A percentile compares a stretch with the other conserved stretches of the same genome.
Evolutionary conservation across 1,140 invertebrate species (phyloP).

Genomic region (Platyscapa corneri): DNA sequence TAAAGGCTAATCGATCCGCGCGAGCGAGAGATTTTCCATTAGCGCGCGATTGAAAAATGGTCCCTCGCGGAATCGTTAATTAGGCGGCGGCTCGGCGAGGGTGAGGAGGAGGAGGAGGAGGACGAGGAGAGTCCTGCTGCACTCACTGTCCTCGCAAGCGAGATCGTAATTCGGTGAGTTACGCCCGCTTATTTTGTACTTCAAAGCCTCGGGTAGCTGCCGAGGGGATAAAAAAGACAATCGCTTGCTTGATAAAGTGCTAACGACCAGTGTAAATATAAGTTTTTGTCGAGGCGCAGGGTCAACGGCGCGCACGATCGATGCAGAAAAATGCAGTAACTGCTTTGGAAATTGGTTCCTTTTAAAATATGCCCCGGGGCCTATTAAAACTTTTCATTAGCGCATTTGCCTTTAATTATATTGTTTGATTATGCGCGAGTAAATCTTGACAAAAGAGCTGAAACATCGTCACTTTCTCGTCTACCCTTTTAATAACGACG

Average conservation of each 20-base stretch:
- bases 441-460: conserved; percentile 16
- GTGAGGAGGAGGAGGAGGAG: neutral
- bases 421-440: neutral
- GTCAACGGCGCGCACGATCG: neutral
- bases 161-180: conserved; percentile 18
- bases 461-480: too few relatives aligned
- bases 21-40: conserved; percentile 32
- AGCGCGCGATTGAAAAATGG: conserved; percentile 33
- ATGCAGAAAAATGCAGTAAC: neutral
- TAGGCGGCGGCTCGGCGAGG: neutral
- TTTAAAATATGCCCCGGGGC: neutral
- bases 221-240: conserved; percentile 6
- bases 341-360: neutral
- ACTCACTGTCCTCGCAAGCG: too few relatives aligned
- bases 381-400: conserved; percentile 4
- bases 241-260: conserved; percentile 22
- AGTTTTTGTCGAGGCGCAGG: neutral
- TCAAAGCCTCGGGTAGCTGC: neutral
- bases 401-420: neutral
- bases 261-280: conserved; percentile 27
- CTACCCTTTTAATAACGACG: too few relatives aligned
- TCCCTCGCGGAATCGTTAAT: conserved; percentile 32
- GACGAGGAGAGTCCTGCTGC: too few relatives aligned
- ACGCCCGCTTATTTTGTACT: conserved; percentile 21
- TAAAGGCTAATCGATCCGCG: conserved; percentile 20